phyloP scores from a whole-genome alignment of 92 coral and sea anemone genomes.

The Epizoanthus ramosus region DNA sequence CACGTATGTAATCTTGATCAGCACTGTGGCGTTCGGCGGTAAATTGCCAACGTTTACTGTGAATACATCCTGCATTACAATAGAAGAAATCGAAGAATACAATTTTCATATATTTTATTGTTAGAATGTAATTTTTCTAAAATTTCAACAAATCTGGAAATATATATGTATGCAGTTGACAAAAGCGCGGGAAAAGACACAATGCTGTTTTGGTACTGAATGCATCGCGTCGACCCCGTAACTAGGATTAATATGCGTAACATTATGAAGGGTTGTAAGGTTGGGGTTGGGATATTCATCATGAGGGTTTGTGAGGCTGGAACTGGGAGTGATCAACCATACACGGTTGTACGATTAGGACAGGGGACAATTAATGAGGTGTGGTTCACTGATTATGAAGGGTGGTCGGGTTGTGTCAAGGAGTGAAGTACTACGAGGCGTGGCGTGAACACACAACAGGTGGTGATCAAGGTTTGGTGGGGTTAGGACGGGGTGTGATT shows the following conservation, averaged over 20 bases:
- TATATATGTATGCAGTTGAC: background rate
- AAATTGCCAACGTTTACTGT: conserved; percentile 97
- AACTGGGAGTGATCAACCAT: too few species aligned
- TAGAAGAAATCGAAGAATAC: background rate
- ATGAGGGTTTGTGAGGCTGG: too few species aligned
- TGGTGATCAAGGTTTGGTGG: too few species aligned
- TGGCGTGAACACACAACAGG: too few species aligned
- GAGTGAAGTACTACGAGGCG: too few species aligned
- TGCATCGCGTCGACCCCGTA: background rate
- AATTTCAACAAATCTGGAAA: background rate
- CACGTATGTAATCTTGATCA: conserved; percentile 93
- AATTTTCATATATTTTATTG: background rate
- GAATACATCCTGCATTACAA: conserved; percentile 82
- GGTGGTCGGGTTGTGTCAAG: too few species aligned
- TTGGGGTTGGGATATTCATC: too few species aligned
- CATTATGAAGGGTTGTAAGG: background rate
- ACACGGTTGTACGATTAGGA: too few species aligned
- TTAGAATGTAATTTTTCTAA: background rate
- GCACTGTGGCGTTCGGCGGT: conserved; percentile 87
- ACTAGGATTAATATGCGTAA: background rate
- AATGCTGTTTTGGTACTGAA: background rate
- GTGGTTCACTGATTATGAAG: too few species aligned
- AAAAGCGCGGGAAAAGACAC: background rate
- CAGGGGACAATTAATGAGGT: too few species aligned
- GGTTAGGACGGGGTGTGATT: too few species aligned